Percentiles rank a stretch among this genome's conserved stretches.
phyloP scores from a whole-genome alignment of 1,140 invertebrate species.

The Hermetia illucens region DNA sequence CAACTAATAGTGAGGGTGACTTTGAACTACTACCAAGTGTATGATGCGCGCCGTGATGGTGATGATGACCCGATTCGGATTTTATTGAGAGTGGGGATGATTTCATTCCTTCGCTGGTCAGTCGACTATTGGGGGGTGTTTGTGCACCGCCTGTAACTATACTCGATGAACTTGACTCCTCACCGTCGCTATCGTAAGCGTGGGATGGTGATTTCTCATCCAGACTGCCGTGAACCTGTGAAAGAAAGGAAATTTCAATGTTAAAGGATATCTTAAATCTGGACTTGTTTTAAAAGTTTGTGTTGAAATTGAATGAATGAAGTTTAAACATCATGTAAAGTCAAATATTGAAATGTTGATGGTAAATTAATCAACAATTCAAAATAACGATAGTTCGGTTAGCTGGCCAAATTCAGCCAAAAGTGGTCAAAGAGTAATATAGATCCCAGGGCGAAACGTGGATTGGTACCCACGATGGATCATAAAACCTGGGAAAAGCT shows the following conservation, averaged over 20 bases:
- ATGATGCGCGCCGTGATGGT: neutral
- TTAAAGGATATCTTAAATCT: no score
- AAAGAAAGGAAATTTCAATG: conserved; percentile 5
- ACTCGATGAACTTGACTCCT: conserved; percentile 39
- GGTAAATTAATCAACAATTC: no score
- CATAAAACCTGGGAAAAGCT: no score
- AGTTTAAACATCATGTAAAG: no score
- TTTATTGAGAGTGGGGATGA: conserved; percentile 27
- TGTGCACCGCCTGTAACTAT: conserved; percentile 28
- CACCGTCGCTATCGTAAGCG: conserved; percentile 40
- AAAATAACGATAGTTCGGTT: no score
- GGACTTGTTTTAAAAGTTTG: neutral
- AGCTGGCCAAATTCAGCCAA: no score
- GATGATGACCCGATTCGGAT: conserved; percentile 14
- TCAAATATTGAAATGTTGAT: no score
- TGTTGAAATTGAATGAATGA: neutral
- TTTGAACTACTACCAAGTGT: conserved; percentile 3
- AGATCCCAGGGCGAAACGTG: no score
- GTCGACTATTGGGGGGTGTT: conserved; percentile 28
- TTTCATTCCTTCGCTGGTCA: conserved; percentile 27
- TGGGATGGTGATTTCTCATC: conserved; percentile 35
- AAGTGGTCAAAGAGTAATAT: no score
- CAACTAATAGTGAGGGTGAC: conserved; percentile 15
- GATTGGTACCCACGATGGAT: no score
- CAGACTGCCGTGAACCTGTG: conserved; percentile 32